Base-by-base conservation (phyloP, 2,888 invertebrate genomes). In the Augiades crinisus region DNA sequence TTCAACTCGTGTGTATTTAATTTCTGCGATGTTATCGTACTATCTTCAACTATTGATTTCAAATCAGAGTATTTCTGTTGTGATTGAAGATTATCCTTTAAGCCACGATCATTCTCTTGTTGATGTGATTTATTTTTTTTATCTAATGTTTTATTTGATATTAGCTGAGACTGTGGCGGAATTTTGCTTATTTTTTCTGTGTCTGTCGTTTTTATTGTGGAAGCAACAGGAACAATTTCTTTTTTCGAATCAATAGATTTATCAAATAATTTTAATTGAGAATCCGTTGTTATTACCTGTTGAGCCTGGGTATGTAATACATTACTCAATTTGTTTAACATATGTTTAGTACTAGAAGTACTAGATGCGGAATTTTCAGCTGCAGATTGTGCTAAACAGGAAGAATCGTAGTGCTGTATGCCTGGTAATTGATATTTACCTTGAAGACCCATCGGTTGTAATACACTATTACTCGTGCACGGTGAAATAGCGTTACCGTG, bases 401-500 rank as follows among this genome's bases (percentile, higher is more conserved):
- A 22, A 7, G 24, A 12, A 24, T 14, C 16, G 8, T 2, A 12
- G 1, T 24, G 10, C n/a, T 24, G 22, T 17, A n/a, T 27, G 8
- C 12, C 36, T 17, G 46, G 12, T 36, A 36, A 16, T 5, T 33
- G 33, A 16, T 12, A 10, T 13, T 21, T 36, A 22, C 6, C 22
- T 22, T 10, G 34, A 34, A 8, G 14, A 3, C 6, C 22, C 16
- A 10, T 17, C 21, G 30, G n/a, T 5, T 47, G 44, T 34, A 36
- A 38, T 19, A 19, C 22, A 31, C 50, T 44, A 19, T 27, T 45
- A 17, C 47, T 56, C 19, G 33, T 57, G n/a, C 43, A 53, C 16
- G 50, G 12, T 22, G 7, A 24, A 19, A 31, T 33, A 24, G 30
- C 38, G 30, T 45, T 56, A 38, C 13, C 16, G 16, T 36, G 36